phyloP scores from a whole-genome alignment of 2,113 vertebrate species.

The Catharus bicknelli region DNA sequence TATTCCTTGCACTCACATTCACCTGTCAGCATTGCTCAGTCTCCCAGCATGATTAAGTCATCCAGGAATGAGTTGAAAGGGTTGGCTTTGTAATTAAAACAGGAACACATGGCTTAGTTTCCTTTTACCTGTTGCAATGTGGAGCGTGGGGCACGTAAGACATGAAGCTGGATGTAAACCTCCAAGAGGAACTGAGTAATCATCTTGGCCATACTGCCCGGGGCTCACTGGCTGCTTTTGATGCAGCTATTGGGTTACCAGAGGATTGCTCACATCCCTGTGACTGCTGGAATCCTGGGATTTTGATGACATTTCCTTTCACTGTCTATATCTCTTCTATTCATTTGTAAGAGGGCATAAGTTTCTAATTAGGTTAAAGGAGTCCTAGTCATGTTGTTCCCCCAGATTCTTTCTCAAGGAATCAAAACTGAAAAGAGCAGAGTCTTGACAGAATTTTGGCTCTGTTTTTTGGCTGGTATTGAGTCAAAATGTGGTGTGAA shows the following conservation, averaged over 20 bases:
- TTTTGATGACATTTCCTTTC: conserved; percentile 59
- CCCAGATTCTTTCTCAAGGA: conserved; percentile 52
- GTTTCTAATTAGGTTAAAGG: conserved; percentile 60
- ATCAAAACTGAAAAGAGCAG: conserved; percentile 14
- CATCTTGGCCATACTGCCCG: background rate
- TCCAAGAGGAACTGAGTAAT: background rate
- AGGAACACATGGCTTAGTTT: background rate
- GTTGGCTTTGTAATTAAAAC: background rate
- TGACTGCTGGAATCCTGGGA: conserved; percentile 18
- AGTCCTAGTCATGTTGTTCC: conserved; percentile 35
- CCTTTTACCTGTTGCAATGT: background rate
- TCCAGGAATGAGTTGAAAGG: background rate
- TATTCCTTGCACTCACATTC: background rate
- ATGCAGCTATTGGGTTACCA: background rate
- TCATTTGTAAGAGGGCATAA: conserved; percentile 29
- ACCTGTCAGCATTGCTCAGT: conserved; percentile 4
- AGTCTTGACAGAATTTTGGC: conserved; percentile 56
- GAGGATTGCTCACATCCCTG: background rate
- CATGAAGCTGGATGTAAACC: background rate
- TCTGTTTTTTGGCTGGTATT: conserved; percentile 60
- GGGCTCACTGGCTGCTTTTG: background rate
- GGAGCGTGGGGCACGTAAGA: accelerated
- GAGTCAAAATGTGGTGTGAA: conserved; percentile 40
- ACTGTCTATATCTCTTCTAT: conserved; percentile 26
- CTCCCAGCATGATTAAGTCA: background rate